Base-by-base conservation (phyloP, 2,797 vertebrate species). In the Tamandua tetradactyla region DNA sequence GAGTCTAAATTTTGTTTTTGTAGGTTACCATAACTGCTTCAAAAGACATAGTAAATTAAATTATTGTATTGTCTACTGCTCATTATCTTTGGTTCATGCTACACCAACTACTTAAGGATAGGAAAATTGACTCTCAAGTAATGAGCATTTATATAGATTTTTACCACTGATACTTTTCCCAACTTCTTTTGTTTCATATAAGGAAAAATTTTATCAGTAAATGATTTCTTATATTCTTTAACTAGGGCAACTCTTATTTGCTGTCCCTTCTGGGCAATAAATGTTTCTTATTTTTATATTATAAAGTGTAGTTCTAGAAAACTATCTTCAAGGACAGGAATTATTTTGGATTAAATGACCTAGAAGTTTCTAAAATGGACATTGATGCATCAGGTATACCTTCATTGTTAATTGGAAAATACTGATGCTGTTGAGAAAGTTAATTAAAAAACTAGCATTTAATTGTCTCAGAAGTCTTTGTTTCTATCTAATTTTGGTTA, bases 271-370 rank as follows among this genome's bases (percentile, higher is more conserved):
- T 62, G 40, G 18, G 25, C 42, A 61, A 7, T 71, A 86, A 81
- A 59, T 40, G 89, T 96, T 61, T 84, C 49, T 69, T 81, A 59
- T 37, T 92, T 95, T 92, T 81, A 27, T 92, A 71, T n/a, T 81
- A 59, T 69, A 75, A 86, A 78, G 64, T 59, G 7, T 61, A 35
- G 15, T 35, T 66, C 78, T 64, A 71, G 75, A 68, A 89, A 86
- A 80, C 40, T 69, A 2, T 91, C 27, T 82, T 72, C 13, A 69
- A n/a, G 78, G 32, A 62, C 78, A 35, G 30, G 89, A 89, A 59
- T 87, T 32, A 74, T 89, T 91, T 91, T 85, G 30, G 9, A 78
- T 86, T 66, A 88, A 81, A 61, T 89, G 25, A 55, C 44, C 11
- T 83, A n/a, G 91, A 30, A 62, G 61, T 55, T 55, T 83, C 44